Evolutionary conservation across 2,113 vertebrate genomes (phyloP).

Genomic region (Mixornis gularis): DNA sequence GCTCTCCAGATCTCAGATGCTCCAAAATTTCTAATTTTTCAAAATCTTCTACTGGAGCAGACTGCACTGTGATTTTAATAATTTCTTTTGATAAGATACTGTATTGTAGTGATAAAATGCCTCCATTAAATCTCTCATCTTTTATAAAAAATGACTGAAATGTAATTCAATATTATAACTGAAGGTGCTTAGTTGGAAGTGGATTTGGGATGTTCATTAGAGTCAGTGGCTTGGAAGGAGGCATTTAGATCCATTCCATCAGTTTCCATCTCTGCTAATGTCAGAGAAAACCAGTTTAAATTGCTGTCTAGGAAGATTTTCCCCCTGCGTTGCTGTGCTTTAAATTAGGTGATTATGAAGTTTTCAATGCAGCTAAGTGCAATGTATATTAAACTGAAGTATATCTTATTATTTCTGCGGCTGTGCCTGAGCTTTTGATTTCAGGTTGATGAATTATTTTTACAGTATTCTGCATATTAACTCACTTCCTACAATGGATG

Average conservation of each 20-base stretch:
- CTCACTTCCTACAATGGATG: not conserved
- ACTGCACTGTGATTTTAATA: not conserved
- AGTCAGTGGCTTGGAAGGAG: slow-evolving; percentile 45
- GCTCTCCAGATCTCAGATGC: not conserved
- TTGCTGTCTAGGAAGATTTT: slow-evolving; percentile 8
- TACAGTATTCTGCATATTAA: not conserved
- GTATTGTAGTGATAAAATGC: not conserved
- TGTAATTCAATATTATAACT: not conserved
- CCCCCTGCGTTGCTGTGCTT: not conserved
- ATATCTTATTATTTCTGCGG: slow-evolving; percentile 21
- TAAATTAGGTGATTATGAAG: slow-evolving; percentile 41
- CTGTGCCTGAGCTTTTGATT: not conserved
- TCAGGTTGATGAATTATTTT: slow-evolving; percentile 16
- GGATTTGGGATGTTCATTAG: slow-evolving; percentile 57
- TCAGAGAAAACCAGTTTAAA: slow-evolving; percentile 26
- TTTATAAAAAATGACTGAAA: slow-evolving; percentile 26
- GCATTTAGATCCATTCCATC: slow-evolving; percentile 46
- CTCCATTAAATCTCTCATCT: slow-evolving; percentile 27
- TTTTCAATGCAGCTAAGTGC: slow-evolving; percentile 8
- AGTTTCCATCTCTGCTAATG: slow-evolving; percentile 37
- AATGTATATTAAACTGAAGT: slow-evolving; percentile 41
- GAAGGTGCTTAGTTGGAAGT: slow-evolving; percentile 10
- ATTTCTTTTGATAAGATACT: not conserved
- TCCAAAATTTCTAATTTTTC: not conserved
- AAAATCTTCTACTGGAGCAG: not conserved